Evolutionary conservation across 2,888 invertebrate species (phyloP).

Genomic region (Panopea generosa): DNA sequence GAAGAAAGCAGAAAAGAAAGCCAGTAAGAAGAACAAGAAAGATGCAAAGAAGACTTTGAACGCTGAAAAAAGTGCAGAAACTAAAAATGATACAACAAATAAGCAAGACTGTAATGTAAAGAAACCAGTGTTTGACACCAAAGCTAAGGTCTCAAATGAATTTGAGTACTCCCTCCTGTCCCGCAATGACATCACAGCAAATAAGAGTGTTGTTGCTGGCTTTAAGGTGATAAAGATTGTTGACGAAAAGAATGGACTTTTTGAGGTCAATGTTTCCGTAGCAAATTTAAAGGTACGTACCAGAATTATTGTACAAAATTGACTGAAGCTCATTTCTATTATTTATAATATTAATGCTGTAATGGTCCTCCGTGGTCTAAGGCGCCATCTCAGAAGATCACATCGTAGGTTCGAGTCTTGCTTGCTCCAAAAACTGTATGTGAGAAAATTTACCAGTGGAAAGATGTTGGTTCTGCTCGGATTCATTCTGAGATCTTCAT

Average conservation of each 20-base stretch:
- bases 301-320: not conserved
- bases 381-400: too few species aligned
- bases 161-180: slow-evolving; percentile 48
- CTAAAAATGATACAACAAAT: not conserved
- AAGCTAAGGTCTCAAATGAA: slow-evolving; percentile 41
- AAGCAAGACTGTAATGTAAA: not conserved
- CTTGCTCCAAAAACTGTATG: too few species aligned
- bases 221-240: slow-evolving; percentile 61
- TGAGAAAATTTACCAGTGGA: too few species aligned
- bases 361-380: too few species aligned
- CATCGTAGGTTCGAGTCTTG: too few species aligned
- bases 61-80: not conserved
- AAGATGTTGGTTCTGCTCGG: too few species aligned
- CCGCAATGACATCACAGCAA: slow-evolving; percentile 22
- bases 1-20: not conserved
- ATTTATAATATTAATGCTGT: too few species aligned
- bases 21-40: not conserved
- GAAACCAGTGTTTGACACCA: slow-evolving; percentile 30
- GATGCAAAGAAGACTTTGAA: not conserved
- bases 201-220: slow-evolving; percentile 50
- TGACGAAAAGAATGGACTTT: slow-evolving; percentile 49
- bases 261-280: slow-evolving; percentile 60
- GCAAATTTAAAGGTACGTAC: slow-evolving; percentile 56
- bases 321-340: too few species aligned
- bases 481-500: too few species aligned